A percentile compares a stretch with the other conserved stretches of the same genome.
Conservation (phyloP, 2,113 vertebrate species). For the Tragelaphus strepsiceros region DNA sequence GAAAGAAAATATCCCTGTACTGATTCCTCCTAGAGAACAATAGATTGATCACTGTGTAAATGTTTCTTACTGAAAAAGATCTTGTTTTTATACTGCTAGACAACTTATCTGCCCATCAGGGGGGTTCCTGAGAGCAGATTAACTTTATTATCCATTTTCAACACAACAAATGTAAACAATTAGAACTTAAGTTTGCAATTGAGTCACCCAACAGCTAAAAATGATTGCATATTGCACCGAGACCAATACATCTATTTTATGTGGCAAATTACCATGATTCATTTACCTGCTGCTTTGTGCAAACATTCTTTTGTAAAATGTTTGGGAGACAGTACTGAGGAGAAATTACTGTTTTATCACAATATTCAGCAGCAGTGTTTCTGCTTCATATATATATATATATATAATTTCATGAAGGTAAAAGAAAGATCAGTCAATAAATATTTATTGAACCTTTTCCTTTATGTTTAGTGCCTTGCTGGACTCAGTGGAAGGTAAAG, state of each 20-base stretch:
- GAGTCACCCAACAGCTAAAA: conserved; percentile 55
- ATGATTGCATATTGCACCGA: conserved; percentile 49
- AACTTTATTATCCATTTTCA: conserved; percentile 45
- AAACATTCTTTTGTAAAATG: conserved; percentile 57
- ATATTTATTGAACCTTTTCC: neutral
- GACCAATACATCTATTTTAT: conserved; percentile 71
- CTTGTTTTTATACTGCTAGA: conserved; percentile 33
- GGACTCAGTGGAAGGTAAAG: neutral
- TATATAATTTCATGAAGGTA: neutral
- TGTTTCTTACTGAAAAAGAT: neutral
- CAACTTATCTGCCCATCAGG: neutral
- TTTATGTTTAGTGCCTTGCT: neutral
- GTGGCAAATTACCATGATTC: conserved; percentile 63
- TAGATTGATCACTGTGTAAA: conserved; percentile 20
- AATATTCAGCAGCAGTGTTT: neutral
- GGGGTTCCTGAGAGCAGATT: conserved; percentile 17
- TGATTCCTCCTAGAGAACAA: conserved; percentile 29
- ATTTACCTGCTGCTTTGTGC: conserved; percentile 66
- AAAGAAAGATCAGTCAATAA: conserved; percentile 25
- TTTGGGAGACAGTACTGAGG: conserved; percentile 29
- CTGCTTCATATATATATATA: neutral
- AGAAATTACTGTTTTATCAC: neutral
- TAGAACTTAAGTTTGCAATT: conserved; percentile 62
- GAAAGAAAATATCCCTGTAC: neutral
- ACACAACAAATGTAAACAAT: conserved; percentile 69